Conservation (phyloP, 2,113 vertebrate species). For the Oncorhynchus mykiss region DNA sequence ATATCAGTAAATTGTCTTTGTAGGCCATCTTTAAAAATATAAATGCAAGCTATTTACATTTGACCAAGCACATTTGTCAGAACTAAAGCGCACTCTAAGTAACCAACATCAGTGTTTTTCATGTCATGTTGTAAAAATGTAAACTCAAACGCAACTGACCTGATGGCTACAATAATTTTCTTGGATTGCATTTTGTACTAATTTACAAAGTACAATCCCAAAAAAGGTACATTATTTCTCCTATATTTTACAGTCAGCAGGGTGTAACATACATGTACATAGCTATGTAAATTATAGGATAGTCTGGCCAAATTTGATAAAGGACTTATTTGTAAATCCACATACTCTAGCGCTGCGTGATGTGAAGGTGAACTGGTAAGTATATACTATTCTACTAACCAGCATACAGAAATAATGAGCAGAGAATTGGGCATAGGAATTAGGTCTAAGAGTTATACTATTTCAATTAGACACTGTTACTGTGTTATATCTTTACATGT, state of each 20-base stretch:
- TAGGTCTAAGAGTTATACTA: slow-evolving; percentile 21
- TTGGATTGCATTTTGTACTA: slow-evolving; percentile 39
- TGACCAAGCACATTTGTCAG: slow-evolving; percentile 36
- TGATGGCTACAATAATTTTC: slow-evolving; percentile 7
- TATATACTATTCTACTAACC: background rate
- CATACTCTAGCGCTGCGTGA: slow-evolving; percentile 15
- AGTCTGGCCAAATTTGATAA: slow-evolving; percentile 17
- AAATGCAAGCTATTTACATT: slow-evolving; percentile 76
- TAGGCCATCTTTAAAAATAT: slow-evolving; percentile 72
- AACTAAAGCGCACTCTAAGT: slow-evolving; percentile 32
- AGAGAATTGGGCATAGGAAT: too few species aligned
- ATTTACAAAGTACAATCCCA: slow-evolving; percentile 38
- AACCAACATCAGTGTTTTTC: slow-evolving; percentile 33
- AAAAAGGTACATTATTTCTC: slow-evolving; percentile 19
- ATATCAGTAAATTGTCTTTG: slow-evolving; percentile 58
- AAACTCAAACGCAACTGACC: slow-evolving; percentile 10
- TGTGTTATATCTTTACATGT: background rate
- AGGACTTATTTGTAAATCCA: background rate
- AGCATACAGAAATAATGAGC: too few species aligned
- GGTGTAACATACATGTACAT: slow-evolving; percentile 32
- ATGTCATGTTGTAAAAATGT: slow-evolving; percentile 36
- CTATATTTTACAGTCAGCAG: slow-evolving; percentile 28
- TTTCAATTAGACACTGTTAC: slow-evolving; percentile 24
- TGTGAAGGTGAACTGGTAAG: slow-evolving; percentile 30
- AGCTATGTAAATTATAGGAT: slow-evolving; percentile 34